Percentiles rank a stretch among this genome's conserved stretches.
phyloP scores from a whole-genome alignment of 2,888 invertebrate genomes.

The Mythimna lalbum region DNA sequence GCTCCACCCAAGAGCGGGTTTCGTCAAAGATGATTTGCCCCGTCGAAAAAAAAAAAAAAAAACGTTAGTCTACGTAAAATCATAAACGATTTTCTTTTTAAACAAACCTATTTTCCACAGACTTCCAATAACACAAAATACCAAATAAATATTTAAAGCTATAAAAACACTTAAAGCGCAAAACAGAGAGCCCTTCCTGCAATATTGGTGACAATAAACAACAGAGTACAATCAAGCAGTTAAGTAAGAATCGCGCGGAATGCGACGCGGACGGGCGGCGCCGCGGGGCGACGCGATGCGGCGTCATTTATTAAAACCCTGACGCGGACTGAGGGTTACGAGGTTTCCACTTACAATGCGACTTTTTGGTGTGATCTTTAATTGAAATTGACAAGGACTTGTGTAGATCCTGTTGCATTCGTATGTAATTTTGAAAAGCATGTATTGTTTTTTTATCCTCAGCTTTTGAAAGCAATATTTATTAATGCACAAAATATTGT shows the following conservation, averaged over 20 bases:
- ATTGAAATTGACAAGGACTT: constrained; percentile 37
- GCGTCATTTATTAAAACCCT: constrained; percentile 85
- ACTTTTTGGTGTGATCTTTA: constrained; percentile 39
- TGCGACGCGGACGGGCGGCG: constrained; percentile 66
- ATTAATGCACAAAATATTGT: not conserved
- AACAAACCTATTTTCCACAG: not conserved
- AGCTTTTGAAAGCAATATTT: not conserved
- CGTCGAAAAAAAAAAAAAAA: no score
- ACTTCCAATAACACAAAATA: not conserved
- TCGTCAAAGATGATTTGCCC: no score
- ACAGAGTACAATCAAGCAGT: constrained; percentile 86
- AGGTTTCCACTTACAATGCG: constrained; percentile 54
- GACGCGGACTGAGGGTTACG: constrained; percentile 52
- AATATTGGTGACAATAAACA: constrained; percentile 88
- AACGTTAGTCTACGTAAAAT: no score
- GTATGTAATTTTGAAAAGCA: not conserved
- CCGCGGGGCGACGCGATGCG: constrained; percentile 59
- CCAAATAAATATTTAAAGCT: constrained; percentile 40
- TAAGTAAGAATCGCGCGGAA: constrained; percentile 85
- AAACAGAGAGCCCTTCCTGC: constrained; percentile 64
- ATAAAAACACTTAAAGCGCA: constrained; percentile 42
- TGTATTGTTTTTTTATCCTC: not conserved
- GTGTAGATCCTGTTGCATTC: constrained; percentile 18
- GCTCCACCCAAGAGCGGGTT: no score
- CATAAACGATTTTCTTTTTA: no score